A percentile compares a stretch with the other conserved stretches of the same genome.
Conservation (phyloP, 2,113 vertebrate species). For the Xiphias gladius region DNA sequence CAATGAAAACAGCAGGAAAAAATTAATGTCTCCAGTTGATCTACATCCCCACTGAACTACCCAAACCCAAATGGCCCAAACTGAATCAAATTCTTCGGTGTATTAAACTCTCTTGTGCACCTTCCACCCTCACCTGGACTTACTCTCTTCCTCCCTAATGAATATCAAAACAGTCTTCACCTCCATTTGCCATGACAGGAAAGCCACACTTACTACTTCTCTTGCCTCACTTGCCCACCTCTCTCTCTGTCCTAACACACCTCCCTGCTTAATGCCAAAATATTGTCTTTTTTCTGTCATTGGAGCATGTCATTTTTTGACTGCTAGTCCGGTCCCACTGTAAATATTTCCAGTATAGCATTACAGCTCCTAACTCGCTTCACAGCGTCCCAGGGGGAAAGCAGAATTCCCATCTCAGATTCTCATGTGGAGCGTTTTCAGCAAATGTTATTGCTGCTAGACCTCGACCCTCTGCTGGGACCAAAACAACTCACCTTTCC, state of each 20-base stretch:
- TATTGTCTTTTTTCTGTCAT: slow-evolving; percentile 58
- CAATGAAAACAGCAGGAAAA: slow-evolving; percentile 30
- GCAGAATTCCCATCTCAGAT: slow-evolving; percentile 75
- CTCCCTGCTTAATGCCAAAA: slow-evolving; percentile 25
- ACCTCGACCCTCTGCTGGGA: slow-evolving; percentile 54
- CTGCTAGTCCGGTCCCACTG: slow-evolving; percentile 60
- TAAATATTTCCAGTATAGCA: slow-evolving; percentile 81
- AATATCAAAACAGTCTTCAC: slow-evolving; percentile 36
- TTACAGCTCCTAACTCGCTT: slow-evolving; percentile 70
- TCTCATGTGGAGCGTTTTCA: slow-evolving; percentile 67
- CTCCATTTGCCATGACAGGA: slow-evolving; percentile 1
- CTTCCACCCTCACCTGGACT: slow-evolving; percentile 39
- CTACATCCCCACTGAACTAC: slow-evolving; percentile 57
- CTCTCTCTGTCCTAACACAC: slow-evolving; percentile 9
- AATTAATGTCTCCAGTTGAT: slow-evolving; percentile 20
- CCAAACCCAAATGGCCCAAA: slow-evolving; percentile 42
- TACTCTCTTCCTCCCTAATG: slow-evolving; percentile 15
- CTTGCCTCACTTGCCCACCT: background rate
- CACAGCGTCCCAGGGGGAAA: slow-evolving; percentile 63
- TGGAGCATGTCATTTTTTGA: slow-evolving; percentile 62
- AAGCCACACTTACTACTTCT: slow-evolving; percentile 10
- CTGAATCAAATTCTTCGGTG: slow-evolving; percentile 29
- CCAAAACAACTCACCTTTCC: slow-evolving; percentile 61
- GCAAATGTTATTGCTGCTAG: slow-evolving; percentile 71
- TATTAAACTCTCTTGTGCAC: slow-evolving; percentile 4